phyloP scores from a whole-genome alignment of 1,140 invertebrate species.

The Microvelia longipes region DNA sequence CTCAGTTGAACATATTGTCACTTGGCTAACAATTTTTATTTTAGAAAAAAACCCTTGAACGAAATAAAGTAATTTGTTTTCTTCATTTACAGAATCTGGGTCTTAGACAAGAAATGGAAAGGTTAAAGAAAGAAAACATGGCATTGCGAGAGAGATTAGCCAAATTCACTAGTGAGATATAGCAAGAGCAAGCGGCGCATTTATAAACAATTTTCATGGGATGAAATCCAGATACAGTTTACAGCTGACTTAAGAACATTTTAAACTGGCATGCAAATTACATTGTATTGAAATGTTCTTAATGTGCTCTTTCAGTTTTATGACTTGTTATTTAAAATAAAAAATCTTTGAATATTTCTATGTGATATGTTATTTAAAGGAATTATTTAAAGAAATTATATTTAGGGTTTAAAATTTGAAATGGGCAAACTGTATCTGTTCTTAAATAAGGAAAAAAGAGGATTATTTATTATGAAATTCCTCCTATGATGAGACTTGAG shows the following conservation, averaged over 20 bases:
- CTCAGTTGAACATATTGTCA: no score
- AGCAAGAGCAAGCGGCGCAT: conserved; percentile 14
- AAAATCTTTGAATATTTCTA: no score
- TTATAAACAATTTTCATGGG: background rate
- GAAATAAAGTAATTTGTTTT: no score
- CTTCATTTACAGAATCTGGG: conserved; percentile 66
- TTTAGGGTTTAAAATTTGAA: background rate
- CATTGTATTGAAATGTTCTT: background rate
- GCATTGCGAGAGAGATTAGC: conserved; percentile 69
- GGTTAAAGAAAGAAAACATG: conserved; percentile 80
- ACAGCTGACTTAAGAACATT: background rate
- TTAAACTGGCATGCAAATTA: background rate
- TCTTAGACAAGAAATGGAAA: conserved; percentile 67
- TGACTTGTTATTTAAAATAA: no score
- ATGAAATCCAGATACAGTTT: background rate
- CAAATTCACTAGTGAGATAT: conserved; percentile 44
- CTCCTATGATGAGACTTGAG: background rate
- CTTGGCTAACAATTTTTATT: no score
- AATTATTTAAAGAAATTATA: no score
- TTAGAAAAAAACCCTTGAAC: no score
- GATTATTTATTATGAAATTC: background rate
- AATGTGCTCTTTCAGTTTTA: no score
- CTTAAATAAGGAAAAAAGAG: background rate
- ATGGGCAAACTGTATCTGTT: background rate
- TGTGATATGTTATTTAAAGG: no score